Base-by-base conservation (phyloP, 2,888 invertebrate species). In the Meiosimyza decipiens region DNA sequence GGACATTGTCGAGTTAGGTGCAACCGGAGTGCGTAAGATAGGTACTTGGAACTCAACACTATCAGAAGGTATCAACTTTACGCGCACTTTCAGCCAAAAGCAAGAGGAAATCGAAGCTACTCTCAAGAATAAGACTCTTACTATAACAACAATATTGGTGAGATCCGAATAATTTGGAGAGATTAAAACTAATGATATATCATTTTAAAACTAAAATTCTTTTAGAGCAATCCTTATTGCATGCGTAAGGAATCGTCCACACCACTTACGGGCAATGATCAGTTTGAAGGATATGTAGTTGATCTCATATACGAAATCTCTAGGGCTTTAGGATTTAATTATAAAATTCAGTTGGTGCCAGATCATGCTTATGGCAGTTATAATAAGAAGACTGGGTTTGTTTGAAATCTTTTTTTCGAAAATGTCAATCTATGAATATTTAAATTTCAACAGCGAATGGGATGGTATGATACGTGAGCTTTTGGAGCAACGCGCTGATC, bases 241-340 rank as follows among this genome's bases (percentile, higher is more conserved):
- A 98, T 98, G 97, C 89, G 94, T 77, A 97, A 94, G 87, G 93
- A 94, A 83, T 94, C 95, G 7, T 93, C 94, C 80, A 93, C 93
- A 80, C 93, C 93, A 76, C 89, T 97, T 67, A 91, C 91, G 6
- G 97, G 97, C 54, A 97, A 97, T 87, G 95, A 95, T 80, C 95
- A 95, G 82, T 97, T 94, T 87, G 97, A 97, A 86, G 97, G 97
- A 51, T 99, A 97, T 88, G 96, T 94, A 77, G 93, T 99, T 76
- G 98, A 99, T 89, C 89, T 99, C 75, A 94, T 98, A 83, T 91
- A 94, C 83, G 96, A 97, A 88, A 96, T 99, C 87, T 93, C 98
- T 67, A 91, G 91, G 83, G 91, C 94, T 77, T 89, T 95, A 80
- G 95, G 95, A 76, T 96, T 96, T 88, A 95, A 95, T 89, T 96